Percentiles rank a stretch among this genome's conserved stretches.
These are phyloP conservation scores for Drepana falcataria DNA, from an alignment of 2,888 invertebrate species.

Conservation along the genomic window DNA sequence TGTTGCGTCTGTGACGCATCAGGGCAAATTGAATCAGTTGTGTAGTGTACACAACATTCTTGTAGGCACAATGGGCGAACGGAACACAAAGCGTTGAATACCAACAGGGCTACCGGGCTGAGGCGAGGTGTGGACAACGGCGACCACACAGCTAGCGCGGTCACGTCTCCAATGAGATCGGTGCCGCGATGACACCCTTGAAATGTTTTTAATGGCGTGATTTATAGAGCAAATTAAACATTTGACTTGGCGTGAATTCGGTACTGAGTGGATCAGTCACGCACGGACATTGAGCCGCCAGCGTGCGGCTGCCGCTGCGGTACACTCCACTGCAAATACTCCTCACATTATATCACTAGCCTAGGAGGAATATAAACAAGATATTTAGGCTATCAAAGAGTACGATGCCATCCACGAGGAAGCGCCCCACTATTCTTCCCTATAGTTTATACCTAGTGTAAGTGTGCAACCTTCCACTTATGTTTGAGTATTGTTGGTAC, in stretches of 20 bases:
- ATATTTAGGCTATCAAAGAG: no score
- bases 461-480: no score
- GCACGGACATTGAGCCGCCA: constrained; percentile 55
- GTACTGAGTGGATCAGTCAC: constrained; percentile 75
- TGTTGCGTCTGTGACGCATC: constrained; percentile 24
- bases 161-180: constrained; percentile 75
- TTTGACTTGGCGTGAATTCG: constrained; percentile 78
- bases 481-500: no score
- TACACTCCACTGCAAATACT: constrained; percentile 18
- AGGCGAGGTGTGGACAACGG: constrained; percentile 8
- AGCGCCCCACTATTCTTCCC: no score
- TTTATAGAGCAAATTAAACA: constrained; percentile 79
- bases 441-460: no score
- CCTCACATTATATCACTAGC: no score
- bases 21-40: constrained; percentile 60
- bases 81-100: constrained; percentile 48
- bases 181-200: constrained; percentile 75
- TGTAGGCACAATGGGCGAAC: constrained; percentile 46
- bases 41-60: constrained; percentile 33
- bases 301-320: constrained; percentile 17
- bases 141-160: constrained; percentile 63
- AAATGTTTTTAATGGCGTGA: constrained; percentile 77
- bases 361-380: no score
- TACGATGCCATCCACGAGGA: no score
- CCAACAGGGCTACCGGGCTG: constrained; percentile 27